Conservation (phyloP, 2,797 vertebrate genomes). For the Mionectes olivaceus region DNA sequence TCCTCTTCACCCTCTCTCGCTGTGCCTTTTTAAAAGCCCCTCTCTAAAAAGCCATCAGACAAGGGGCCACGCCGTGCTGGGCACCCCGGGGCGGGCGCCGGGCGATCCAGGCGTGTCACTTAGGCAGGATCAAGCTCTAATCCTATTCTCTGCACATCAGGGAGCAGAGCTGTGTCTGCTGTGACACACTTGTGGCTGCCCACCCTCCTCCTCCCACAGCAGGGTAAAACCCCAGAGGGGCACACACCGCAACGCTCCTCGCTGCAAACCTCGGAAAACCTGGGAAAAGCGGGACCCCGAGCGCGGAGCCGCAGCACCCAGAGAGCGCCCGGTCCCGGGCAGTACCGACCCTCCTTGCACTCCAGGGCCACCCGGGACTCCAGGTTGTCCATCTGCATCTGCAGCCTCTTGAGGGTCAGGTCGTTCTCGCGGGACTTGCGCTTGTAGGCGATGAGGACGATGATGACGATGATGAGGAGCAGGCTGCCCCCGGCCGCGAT, state of each 20-base stretch:
- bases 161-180: background rate
- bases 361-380: conserved; percentile 96
- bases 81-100: background rate
- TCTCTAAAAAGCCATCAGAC: background rate
- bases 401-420: conserved; percentile 95
- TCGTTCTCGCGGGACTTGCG: conserved; percentile 97
- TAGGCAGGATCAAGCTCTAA: conserved; percentile 19
- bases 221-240: background rate
- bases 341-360: conserved; percentile 93
- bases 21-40: background rate
- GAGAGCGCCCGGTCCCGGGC: fast-evolving
- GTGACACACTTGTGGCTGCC: background rate
- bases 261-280: fast-evolving
- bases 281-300: background rate
- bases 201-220: background rate
- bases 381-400: conserved; percentile 99
- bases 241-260: background rate
- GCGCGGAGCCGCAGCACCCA: fast-evolving
- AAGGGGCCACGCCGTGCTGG: background rate
- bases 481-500: conserved; percentile 96
- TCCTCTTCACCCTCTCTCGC: background rate
- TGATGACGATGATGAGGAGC: conserved; percentile 97
- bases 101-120: background rate
- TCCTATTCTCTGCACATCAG: conserved; percentile 16
- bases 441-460: conserved; percentile 98